These are phyloP conservation scores for Siphamia tubifer DNA, from an alignment of 2,113 vertebrate genomes.

Conservation along the genomic window DNA sequence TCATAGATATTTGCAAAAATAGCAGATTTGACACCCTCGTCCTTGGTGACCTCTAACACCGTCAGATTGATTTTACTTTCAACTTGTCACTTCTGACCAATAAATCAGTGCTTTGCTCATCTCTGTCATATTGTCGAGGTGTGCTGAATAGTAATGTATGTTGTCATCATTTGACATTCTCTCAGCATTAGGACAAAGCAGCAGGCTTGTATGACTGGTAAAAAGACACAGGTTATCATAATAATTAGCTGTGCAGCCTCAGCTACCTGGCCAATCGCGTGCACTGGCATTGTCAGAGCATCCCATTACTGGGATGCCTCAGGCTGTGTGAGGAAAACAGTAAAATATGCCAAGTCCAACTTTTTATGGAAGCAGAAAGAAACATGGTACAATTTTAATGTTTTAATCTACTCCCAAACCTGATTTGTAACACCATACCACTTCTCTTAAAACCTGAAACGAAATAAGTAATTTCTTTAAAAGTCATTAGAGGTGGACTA, in stretches of 20 bases:
- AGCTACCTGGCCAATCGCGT: neutral
- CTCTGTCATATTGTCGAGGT: neutral
- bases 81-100: constrained; percentile 54
- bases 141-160: constrained; percentile 45
- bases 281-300: constrained; percentile 12
- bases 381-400: neutral
- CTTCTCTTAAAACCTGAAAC: neutral
- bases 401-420: neutral
- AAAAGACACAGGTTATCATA: constrained; percentile 21
- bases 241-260: neutral
- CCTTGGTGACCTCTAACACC: constrained; percentile 32
- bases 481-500: too few relatives aligned
- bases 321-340: constrained; percentile 19
- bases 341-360: constrained; percentile 2
- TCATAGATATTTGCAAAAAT: neutral
- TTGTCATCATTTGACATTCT: neutral
- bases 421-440: neutral
- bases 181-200: constrained; percentile 32
- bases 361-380: constrained; percentile 13
- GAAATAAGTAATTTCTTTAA: too few relatives aligned
- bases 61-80: constrained; percentile 18
- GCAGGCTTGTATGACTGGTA: neutral
- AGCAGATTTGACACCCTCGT: constrained; percentile 1
- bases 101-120: constrained; percentile 13
- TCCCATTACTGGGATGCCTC: constrained; percentile 46